These are phyloP conservation scores for Plebejus anna DNA, from an alignment of 2,888 invertebrate genomes.

Conservation along the genomic window DNA sequence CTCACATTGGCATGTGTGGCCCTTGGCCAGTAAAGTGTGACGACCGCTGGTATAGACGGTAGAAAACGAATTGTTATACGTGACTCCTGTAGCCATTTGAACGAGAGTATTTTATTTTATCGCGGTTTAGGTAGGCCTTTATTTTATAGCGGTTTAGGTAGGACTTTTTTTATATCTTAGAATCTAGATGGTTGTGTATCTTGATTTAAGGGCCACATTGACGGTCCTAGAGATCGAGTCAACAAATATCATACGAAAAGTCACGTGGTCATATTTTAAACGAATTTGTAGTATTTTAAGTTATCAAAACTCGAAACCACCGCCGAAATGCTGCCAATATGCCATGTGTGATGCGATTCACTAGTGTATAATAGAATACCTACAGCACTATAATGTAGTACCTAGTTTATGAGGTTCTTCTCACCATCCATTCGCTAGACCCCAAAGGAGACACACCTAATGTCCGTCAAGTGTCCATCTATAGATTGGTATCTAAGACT, in stretches of 20 bases:
- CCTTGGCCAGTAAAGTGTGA: no score
- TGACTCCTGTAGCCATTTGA: neutral
- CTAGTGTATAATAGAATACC: neutral
- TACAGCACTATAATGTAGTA: neutral
- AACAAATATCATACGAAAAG: neutral
- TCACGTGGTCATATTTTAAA: conserved; percentile 4
- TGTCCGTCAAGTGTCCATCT: neutral
- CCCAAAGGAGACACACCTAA: neutral
- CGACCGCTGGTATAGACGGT: neutral
- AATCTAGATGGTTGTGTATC: neutral
- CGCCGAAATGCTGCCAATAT: conserved; percentile 13
- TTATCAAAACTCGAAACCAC: conserved; percentile 4
- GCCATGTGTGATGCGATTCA: neutral
- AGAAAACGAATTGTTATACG: neutral
- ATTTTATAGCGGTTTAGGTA: neutral
- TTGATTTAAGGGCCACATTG: neutral
- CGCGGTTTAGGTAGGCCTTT: neutral
- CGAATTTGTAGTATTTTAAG: conserved; percentile 11
- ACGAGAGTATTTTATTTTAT: neutral
- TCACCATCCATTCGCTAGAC: neutral
- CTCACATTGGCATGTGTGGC: no score
- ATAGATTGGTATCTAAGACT: no score
- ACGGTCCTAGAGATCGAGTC: neutral
- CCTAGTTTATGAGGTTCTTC: neutral
- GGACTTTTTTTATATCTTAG: neutral